A percentile compares a stretch with the other conserved stretches of the same genome.
Evolutionary conservation across 2,888 invertebrate genomes (phyloP).

Genomic region (Caenorhabditis wallacei): DNA sequence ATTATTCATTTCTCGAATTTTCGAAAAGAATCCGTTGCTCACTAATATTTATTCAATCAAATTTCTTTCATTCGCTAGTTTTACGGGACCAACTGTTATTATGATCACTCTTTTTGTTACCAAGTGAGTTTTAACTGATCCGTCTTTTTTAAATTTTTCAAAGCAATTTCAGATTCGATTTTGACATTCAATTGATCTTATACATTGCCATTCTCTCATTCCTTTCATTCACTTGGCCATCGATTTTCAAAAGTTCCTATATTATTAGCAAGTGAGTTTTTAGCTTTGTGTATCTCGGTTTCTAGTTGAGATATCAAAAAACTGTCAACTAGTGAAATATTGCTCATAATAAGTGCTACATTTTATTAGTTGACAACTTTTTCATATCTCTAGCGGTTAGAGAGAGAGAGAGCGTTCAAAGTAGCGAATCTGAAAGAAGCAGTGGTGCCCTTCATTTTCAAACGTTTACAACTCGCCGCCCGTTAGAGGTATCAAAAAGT

Average conservation of each 20-base stretch:
- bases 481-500: too few relatives aligned
- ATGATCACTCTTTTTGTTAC: constrained; percentile 40
- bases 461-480: too few relatives aligned
- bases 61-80: constrained; percentile 36
- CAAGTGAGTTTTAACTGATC: constrained; percentile 15
- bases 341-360: too few relatives aligned
- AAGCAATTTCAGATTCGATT: constrained; percentile 40
- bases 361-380: too few relatives aligned
- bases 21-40: constrained; percentile 38
- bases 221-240: constrained; percentile 53
- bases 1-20: constrained; percentile 36
- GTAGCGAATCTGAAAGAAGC: too few relatives aligned
- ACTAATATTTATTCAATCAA: constrained; percentile 43
- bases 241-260: constrained; percentile 52
- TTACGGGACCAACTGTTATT: constrained; percentile 36
- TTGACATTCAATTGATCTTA: constrained; percentile 39
- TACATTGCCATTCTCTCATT: constrained; percentile 37
- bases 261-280: constrained; percentile 55
- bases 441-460: too few relatives aligned
- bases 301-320: too few relatives aligned
- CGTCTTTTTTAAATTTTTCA: background rate
- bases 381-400: too few relatives aligned
- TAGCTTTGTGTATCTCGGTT: background rate
- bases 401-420: too few relatives aligned
- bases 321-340: too few relatives aligned